A percentile compares a stretch with the other conserved stretches of the same genome.
These are phyloP conservation scores for Halocaridina rubra DNA, from an alignment of 2,888 invertebrate genomes.

Conservation along the genomic window DNA sequence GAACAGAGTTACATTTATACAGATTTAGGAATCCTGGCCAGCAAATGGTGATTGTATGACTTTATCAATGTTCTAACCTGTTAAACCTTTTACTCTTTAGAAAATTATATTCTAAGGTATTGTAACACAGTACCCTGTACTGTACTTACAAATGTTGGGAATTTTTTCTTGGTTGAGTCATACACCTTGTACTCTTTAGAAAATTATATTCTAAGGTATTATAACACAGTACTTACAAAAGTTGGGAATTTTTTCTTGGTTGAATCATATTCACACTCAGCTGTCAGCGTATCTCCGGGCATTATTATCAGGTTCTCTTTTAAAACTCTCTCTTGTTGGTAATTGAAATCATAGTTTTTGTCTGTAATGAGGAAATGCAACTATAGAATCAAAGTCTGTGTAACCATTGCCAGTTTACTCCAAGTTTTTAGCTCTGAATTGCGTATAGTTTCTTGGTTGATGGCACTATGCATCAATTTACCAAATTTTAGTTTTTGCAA, in stretches of 20 bases:
- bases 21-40: too few relatives aligned
- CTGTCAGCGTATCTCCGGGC: conserved; percentile 84
- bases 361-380: conserved; percentile 7
- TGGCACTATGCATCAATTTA: too few relatives aligned
- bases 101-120: background rate
- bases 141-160: conserved; percentile 42
- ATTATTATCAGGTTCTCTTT: conserved; percentile 78
- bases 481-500: too few relatives aligned
- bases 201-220: background rate
- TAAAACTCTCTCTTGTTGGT: conserved; percentile 83
- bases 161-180: background rate
- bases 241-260: background rate
- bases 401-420: too few relatives aligned
- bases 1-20: too few relatives aligned
- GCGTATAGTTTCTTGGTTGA: too few relatives aligned
- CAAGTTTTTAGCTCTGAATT: too few relatives aligned
- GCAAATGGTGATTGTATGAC: too few relatives aligned
- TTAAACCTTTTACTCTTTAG: background rate
- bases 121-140: background rate
- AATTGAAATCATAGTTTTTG: conserved; percentile 82
- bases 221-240: conserved; percentile 22
- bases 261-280: conserved; percentile 83
- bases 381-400: too few relatives aligned
- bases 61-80: too few relatives aligned
- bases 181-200: background rate